Conservation (phyloP, 2,888 invertebrate species). For the Empis stercorea region DNA sequence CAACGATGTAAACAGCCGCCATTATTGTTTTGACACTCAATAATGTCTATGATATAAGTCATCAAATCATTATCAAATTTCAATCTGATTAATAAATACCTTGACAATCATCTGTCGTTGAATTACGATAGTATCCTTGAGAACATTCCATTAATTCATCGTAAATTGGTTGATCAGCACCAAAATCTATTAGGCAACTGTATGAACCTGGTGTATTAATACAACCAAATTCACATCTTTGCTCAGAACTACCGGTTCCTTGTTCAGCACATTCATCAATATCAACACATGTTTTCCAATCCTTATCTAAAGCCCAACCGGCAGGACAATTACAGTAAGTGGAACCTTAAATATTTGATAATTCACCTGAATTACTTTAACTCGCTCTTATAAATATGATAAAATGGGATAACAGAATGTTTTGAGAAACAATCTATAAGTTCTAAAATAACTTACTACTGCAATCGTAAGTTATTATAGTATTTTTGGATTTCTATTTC, state of each 20-base stretch:
- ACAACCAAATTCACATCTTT: slow-evolving; percentile 36
- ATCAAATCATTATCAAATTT: too few relatives aligned
- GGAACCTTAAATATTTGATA: slow-evolving; percentile 11
- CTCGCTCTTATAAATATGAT: too few relatives aligned
- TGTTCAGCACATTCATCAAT: slow-evolving; percentile 38
- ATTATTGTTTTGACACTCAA: slow-evolving; percentile 12
- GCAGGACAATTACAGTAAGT: slow-evolving; percentile 32
- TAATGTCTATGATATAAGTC: slow-evolving; percentile 8
- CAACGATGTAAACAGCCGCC: slow-evolving; percentile 29
- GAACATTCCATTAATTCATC: slow-evolving; percentile 12
- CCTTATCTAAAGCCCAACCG: slow-evolving; percentile 26
- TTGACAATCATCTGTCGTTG: slow-evolving; percentile 14
- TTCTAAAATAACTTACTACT: too few relatives aligned
- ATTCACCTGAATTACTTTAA: too few relatives aligned
- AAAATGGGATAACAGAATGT: too few relatives aligned
- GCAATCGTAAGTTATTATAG: too few relatives aligned
- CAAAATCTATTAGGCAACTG: slow-evolving; percentile 38
- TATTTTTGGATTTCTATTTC: too few relatives aligned
- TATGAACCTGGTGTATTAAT: slow-evolving; percentile 39
- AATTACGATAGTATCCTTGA: slow-evolving; percentile 13
- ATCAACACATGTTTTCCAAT: slow-evolving; percentile 31
- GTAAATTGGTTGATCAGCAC: slow-evolving; percentile 23
- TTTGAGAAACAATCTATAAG: too few relatives aligned
- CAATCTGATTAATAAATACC: too few relatives aligned
- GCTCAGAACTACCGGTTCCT: slow-evolving; percentile 19